A percentile compares a stretch with the other conserved stretches of the same genome.
These are phyloP conservation scores for Neomorphus geoffroyi DNA, from an alignment of 2,797 vertebrate species.

Conservation along the genomic window DNA sequence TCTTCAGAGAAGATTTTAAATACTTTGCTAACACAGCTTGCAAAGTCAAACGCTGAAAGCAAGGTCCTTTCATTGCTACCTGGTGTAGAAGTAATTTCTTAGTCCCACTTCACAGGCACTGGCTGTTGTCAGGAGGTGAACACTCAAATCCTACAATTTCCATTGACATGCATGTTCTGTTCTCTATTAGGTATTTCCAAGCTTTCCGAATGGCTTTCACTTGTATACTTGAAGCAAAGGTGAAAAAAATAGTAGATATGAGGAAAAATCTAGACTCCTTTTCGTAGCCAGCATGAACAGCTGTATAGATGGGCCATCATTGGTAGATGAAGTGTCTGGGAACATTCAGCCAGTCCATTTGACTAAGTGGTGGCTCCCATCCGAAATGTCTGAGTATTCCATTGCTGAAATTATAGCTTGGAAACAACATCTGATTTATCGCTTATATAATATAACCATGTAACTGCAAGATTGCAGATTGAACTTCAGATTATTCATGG, in stretches of 20 bases:
- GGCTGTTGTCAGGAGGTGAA: background rate
- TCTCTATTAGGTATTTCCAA: background rate
- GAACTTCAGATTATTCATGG: background rate
- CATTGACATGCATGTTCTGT: background rate
- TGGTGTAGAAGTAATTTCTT: background rate
- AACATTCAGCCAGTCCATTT: background rate
- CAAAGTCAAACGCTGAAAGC: background rate
- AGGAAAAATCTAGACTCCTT: background rate
- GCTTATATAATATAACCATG: background rate
- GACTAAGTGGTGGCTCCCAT: background rate
- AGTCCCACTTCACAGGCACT: background rate
- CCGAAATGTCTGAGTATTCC: rapidly evolving
- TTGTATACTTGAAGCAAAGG: background rate
- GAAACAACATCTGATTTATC: background rate
- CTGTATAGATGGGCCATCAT: too few species aligned
- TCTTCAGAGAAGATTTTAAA: background rate
- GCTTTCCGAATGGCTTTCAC: background rate
- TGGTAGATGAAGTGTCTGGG: background rate
- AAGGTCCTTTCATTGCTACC: background rate
- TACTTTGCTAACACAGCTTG: background rate
- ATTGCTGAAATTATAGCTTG: background rate
- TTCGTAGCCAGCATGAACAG: background rate
- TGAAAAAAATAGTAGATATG: background rate
- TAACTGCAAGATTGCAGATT: background rate
- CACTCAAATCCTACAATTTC: background rate